Evolutionary conservation across 2,888 invertebrate species (phyloP).

Genomic region (Drosophila greeni): DNA sequence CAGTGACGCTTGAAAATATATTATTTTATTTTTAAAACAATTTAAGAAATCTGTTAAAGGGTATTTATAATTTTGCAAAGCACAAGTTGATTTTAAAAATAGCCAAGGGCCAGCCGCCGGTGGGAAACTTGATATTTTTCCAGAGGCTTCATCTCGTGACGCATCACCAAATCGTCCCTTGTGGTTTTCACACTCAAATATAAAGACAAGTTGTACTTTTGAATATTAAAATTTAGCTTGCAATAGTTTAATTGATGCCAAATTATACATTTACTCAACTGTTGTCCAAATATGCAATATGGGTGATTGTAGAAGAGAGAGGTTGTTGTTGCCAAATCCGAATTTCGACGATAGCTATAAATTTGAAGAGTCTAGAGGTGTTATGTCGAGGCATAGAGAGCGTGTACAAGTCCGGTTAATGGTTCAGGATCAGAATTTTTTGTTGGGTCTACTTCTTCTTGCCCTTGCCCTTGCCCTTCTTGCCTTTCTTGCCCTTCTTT

Average conservation of each 20-base stretch:
- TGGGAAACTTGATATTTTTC: not conserved
- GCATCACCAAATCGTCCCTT: slow-evolving; percentile 13
- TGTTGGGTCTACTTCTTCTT: slow-evolving; percentile 27
- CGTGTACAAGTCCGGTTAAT: slow-evolving; percentile 16
- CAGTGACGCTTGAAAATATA: slow-evolving; percentile 2
- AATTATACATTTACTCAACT: slow-evolving; percentile 21
- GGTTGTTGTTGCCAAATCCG: not conserved
- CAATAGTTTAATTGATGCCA: slow-evolving; percentile 1
- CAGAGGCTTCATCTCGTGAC: not conserved
- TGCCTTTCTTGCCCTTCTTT: slow-evolving; percentile 48
- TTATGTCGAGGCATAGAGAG: not conserved
- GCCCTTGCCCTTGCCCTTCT: slow-evolving; percentile 42
- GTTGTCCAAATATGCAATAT: slow-evolving; percentile 7
- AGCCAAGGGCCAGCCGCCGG: not conserved
- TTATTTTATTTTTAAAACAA: not conserved
- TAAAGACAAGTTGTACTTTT: not conserved
- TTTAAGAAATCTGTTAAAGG: not conserved
- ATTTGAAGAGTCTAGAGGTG: not conserved
- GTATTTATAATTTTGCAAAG: not conserved
- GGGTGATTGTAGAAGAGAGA: not conserved
- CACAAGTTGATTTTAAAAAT: not conserved
- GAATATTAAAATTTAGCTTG: slow-evolving; percentile 7
- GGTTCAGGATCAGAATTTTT: not conserved
- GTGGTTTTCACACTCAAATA: slow-evolving; percentile 20
- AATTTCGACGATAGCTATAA: slow-evolving; percentile 8